Base-by-base conservation (phyloP, 1,140 invertebrate genomes). In the Zaprionus kolodkinae region DNA sequence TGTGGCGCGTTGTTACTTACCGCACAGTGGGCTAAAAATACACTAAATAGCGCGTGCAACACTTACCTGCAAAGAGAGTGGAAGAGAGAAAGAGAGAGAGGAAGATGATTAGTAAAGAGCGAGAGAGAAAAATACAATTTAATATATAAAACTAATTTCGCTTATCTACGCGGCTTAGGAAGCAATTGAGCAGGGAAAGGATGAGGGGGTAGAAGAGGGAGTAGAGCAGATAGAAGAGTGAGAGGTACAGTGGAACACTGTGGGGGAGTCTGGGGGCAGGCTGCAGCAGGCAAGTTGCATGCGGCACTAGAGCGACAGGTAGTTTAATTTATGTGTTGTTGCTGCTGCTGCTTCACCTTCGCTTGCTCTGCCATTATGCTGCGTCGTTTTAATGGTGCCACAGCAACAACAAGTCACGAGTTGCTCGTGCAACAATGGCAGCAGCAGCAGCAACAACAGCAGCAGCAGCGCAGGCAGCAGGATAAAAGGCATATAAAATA, bases 271-370 rank as follows among this genome's bases (percentile, higher is more conserved):
- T 11, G 54, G 45, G 54, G 61, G 35, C 17, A 25, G 15, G 17
- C 59, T 56, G 65, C 69, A 81, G 40, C n/a, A 43, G 1, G 13
- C 40, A 45, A 15, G n/a, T 15, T 45, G 40, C 40, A 45, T 6
- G 40, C 68, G 61, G 71, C 68, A 76, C 56, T 76, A 71, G 81
- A 78, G 85, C 85, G 85, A 89, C 85, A 89, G 85, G 85, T 89
- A 89, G 85, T 89, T 89, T 81, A 89, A 89, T 89, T 89, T 89
- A 89, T 89, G 81, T 85, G 85, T 70, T 75, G 48, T 35, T 67
- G 50, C 38, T 72, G 69, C 40, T 71, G 13, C 13, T 45, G 40
- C 40, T 45, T 56, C 73, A 65, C 36, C 72, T 77, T 76, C 40
- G n/a, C 7, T 78, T 85, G 78, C 17, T 50, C 80, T 86, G 85